These are phyloP conservation scores for Zaprionus kolodkinae DNA, from an alignment of 1,140 invertebrate genomes.

Conservation along the genomic window DNA sequence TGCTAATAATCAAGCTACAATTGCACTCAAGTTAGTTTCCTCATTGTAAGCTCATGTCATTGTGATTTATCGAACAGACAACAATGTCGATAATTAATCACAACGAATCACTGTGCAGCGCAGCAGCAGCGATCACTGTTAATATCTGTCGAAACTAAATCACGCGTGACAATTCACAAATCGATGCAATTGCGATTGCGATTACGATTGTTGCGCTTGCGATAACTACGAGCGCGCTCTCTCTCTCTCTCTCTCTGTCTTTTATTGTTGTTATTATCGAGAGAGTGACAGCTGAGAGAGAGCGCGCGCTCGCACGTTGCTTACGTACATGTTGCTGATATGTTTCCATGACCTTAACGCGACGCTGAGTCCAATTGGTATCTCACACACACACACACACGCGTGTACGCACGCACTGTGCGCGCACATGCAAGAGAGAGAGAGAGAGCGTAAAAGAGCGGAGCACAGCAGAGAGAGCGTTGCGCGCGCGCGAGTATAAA, in stretches of 20 bases:
- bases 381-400: conserved; percentile 20
- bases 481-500: background rate
- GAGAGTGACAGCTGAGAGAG: background rate
- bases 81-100: background rate
- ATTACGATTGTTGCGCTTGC: background rate
- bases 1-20: too few relatives aligned
- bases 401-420: conserved; percentile 11
- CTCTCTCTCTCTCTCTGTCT: background rate
- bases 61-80: too few relatives aligned
- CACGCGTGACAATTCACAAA: background rate
- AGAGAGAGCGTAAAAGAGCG: background rate
- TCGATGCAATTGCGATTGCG: conserved; percentile 5
- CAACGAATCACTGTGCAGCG: background rate
- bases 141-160: too few relatives aligned
- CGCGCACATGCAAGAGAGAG: background rate
- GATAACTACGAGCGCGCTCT: background rate
- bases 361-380: conserved; percentile 26
- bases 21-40: too few relatives aligned
- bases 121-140: background rate
- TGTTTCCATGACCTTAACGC: conserved; percentile 65
- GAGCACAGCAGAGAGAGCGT: background rate
- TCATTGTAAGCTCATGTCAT: too few relatives aligned
- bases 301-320: background rate
- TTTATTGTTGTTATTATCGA: background rate
- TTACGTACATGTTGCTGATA: conserved; percentile 50